A percentile compares a stretch with the other conserved stretches of the same genome.
Evolutionary conservation across 2,888 invertebrate species (phyloP).

Genomic region (Synergus itoensis): DNA sequence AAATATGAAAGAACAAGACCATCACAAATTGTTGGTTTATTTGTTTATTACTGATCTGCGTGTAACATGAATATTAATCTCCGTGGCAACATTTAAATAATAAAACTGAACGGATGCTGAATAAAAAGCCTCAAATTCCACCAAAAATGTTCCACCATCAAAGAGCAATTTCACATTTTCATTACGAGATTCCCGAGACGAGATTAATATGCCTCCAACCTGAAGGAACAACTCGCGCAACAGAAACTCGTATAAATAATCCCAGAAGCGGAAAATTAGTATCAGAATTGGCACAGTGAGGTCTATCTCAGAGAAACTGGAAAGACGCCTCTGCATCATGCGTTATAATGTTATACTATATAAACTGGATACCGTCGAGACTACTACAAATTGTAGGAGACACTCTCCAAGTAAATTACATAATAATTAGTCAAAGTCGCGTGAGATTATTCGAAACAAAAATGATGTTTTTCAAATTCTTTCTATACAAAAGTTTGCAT

Average conservation of each 20-base stretch:
- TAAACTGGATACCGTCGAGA: neutral
- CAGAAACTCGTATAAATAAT: slow-evolving; percentile 51
- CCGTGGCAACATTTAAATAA: too few species aligned
- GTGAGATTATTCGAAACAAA: neutral
- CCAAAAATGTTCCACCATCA: neutral
- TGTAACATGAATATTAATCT: too few species aligned
- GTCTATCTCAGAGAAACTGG: slow-evolving; percentile 53
- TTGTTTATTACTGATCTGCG: too few species aligned
- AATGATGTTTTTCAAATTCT: too few species aligned
- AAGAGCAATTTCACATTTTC: slow-evolving; percentile 11
- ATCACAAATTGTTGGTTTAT: too few species aligned
- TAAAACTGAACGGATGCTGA: neutral
- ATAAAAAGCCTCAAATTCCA: neutral
- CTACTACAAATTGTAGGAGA: neutral
- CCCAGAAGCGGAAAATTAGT: slow-evolving; percentile 62
- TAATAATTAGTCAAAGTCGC: slow-evolving; percentile 10
- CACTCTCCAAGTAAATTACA: neutral
- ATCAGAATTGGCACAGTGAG: slow-evolving; percentile 56
- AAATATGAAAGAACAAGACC: too few species aligned
- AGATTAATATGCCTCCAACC: slow-evolving; percentile 36
- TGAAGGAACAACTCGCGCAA: slow-evolving; percentile 54
- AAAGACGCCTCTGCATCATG: slow-evolving; percentile 43
- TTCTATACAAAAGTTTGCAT: too few species aligned
- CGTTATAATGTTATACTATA: neutral
- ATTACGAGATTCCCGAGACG: slow-evolving; percentile 17